These are phyloP conservation scores for Microtus richardsoni DNA, from an alignment of 2,113 vertebrate species.

Conservation along the genomic window DNA sequence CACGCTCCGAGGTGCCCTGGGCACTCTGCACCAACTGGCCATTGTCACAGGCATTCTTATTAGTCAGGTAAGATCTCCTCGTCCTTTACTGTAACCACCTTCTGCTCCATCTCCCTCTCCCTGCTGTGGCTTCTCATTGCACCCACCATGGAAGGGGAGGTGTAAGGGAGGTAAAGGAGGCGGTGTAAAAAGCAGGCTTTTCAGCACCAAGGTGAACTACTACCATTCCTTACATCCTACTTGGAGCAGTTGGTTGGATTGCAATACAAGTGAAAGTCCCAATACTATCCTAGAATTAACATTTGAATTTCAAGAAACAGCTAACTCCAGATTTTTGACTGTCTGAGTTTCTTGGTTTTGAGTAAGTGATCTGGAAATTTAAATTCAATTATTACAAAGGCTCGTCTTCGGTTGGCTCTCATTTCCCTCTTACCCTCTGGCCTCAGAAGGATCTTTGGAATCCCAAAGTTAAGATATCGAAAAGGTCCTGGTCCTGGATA, in stretches of 20 bases:
- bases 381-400: background rate
- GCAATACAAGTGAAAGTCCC: background rate
- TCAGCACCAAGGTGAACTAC: background rate
- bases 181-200: background rate
- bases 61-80: conserved; percentile 91
- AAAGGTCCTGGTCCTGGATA: background rate
- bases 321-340: background rate
- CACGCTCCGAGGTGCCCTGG: conserved; percentile 94
- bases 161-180: background rate
- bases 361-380: conserved; percentile 7
- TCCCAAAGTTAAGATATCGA: background rate
- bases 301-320: conserved; percentile 28
- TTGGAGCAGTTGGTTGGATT: background rate
- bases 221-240: background rate
- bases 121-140: background rate
- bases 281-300: conserved; percentile 36
- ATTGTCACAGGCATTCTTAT: conserved; percentile 94
- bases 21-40: conserved; percentile 94
- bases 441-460: background rate
- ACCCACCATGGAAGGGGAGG: background rate
- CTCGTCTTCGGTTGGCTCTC: background rate
- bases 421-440: background rate
- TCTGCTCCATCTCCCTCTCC: background rate
- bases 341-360: background rate
- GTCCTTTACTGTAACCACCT: background rate